These are phyloP conservation scores for Drosophila setifemur DNA, from an alignment of 1,140 invertebrate species.

Conservation along the genomic window DNA sequence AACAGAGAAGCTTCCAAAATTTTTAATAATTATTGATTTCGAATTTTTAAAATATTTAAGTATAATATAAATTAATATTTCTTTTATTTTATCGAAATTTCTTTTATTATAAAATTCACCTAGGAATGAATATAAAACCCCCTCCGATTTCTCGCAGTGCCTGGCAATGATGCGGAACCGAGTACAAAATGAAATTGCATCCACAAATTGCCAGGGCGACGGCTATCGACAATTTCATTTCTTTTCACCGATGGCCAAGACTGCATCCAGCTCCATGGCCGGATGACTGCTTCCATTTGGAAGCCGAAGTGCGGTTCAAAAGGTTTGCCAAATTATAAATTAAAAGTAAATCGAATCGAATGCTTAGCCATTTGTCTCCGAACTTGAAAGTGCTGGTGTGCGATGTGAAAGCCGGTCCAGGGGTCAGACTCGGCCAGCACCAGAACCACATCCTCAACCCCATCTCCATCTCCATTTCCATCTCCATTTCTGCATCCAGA, in stretches of 20 bases:
- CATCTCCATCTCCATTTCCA: slow-evolving; percentile 9
- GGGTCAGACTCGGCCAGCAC: slow-evolving; percentile 40
- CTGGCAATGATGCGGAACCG: slow-evolving; percentile 71
- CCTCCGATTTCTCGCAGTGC: slow-evolving; percentile 13
- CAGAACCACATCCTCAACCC: slow-evolving; percentile 12
- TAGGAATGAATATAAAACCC: not conserved
- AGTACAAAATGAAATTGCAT: slow-evolving; percentile 74
- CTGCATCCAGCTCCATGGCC: not conserved
- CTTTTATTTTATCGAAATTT: no score
- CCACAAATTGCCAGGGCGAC: slow-evolving; percentile 67
- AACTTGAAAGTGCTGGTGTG: slow-evolving; percentile 74
- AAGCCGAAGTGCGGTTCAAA: slow-evolving; percentile 57
- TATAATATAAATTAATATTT: no score
- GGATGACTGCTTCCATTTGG: slow-evolving; percentile 51
- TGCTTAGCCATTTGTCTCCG: slow-evolving; percentile 73
- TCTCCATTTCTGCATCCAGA: not conserved
- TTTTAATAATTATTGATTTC: no score
- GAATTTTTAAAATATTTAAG: no score
- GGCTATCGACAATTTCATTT: slow-evolving; percentile 74
- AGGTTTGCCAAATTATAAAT: slow-evolving; percentile 78
- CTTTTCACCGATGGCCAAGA: slow-evolving; percentile 10
- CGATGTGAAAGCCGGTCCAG: slow-evolving; percentile 64
- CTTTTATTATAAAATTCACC: no score
- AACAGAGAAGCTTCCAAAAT: no score
- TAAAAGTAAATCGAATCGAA: slow-evolving; percentile 80